A percentile compares a stretch with the other conserved stretches of the same genome.
Evolutionary conservation across 2,888 invertebrate species (phyloP).

Genomic region (Volucella inflata): DNA sequence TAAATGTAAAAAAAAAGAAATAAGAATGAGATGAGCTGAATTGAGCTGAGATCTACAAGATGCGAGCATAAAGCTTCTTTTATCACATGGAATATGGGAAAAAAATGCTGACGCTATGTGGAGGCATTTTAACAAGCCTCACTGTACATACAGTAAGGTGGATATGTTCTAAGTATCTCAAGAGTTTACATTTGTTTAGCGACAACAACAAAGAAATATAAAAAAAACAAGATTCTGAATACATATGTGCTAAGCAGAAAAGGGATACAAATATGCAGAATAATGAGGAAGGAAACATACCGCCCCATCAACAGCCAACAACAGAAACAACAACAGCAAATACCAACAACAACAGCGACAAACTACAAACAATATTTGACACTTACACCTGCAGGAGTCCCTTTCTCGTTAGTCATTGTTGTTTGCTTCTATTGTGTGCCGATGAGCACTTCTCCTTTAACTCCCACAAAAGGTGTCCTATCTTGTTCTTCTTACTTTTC

Average conservation of each 20-base stretch:
- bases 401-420: conserved; percentile 80
- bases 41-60: too few relatives aligned
- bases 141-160: conserved; percentile 23
- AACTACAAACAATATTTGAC: conserved; percentile 71
- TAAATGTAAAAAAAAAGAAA: neutral
- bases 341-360: conserved; percentile 16
- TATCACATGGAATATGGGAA: conserved; percentile 14
- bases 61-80: conserved; percentile 18
- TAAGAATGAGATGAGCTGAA: neutral
- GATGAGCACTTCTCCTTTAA: conserved; percentile 11
- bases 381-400: conserved; percentile 79
- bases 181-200: conserved; percentile 58
- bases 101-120: conserved; percentile 43
- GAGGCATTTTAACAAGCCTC: conserved; percentile 59
- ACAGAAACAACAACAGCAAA: neutral
- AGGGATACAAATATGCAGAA: conserved; percentile 55
- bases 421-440: conserved; percentile 60
- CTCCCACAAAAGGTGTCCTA: neutral
- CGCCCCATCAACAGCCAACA: conserved; percentile 37
- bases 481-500: neutral
- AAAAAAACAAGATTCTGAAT: conserved; percentile 1
- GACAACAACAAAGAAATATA: conserved; percentile 22
- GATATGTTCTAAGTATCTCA: conserved; percentile 9
- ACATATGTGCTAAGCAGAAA: conserved; percentile 5
- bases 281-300: conserved; percentile 62